Percentiles rank a stretch among this genome's conserved stretches.
Conservation (phyloP, 1,140 invertebrate species). For the Pogonognathellus flavescens region DNA sequence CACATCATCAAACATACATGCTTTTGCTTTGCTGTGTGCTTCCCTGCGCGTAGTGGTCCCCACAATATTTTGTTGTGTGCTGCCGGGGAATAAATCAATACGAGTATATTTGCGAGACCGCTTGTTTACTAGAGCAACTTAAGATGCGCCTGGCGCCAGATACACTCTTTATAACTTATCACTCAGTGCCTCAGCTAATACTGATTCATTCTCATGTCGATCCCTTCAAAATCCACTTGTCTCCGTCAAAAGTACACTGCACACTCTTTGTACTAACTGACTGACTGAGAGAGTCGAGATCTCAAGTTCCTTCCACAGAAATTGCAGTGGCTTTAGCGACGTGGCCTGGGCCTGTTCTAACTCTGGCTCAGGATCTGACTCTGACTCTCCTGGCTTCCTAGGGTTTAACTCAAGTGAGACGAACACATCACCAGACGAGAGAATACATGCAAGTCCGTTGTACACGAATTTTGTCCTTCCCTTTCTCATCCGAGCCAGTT, state of each 20-base stretch:
- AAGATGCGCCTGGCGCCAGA: slow-evolving; percentile 60
- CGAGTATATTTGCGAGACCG: slow-evolving; percentile 64
- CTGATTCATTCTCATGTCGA: slow-evolving; percentile 39
- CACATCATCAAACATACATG: slow-evolving; percentile 63
- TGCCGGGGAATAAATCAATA: slow-evolving; percentile 66
- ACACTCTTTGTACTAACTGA: not conserved
- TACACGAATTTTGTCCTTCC: not conserved
- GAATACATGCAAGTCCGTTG: not conserved
- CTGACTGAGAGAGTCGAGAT: not conserved
- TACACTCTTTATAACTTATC: slow-evolving; percentile 32
- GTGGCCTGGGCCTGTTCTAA: not conserved
- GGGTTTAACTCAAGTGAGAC: slow-evolving; percentile 1
- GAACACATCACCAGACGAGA: not conserved
- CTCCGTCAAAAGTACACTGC: slow-evolving; percentile 4
- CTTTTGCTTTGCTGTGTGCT: slow-evolving; percentile 42
- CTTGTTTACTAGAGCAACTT: slow-evolving; percentile 59
- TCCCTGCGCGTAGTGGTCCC: slow-evolving; percentile 51
- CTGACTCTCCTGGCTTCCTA: not conserved
- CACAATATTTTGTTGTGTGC: slow-evolving; percentile 65
- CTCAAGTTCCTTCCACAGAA: not conserved
- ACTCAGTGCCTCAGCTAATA: slow-evolving; percentile 28
- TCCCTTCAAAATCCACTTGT: slow-evolving; percentile 50
- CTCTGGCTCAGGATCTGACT: not conserved
- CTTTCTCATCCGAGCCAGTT: not conserved
- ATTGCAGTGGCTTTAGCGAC: not conserved